Evolutionary conservation across 2,113 vertebrate species (phyloP).

Genomic region (Ahaetulla prasina): DNA sequence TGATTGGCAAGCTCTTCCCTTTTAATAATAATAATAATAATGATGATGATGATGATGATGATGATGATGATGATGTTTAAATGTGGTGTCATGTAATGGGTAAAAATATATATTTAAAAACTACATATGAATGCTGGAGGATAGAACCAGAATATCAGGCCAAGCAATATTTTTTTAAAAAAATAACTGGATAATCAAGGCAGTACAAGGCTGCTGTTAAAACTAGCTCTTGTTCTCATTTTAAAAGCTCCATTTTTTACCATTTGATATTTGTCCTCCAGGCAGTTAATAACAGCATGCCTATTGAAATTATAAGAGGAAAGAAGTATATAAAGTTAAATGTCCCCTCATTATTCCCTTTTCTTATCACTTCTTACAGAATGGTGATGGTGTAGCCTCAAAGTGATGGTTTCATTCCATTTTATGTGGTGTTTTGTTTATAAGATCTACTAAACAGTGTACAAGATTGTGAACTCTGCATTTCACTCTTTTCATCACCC

Average conservation of each 20-base stretch:
- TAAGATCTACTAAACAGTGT: neutral
- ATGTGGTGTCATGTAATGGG: neutral
- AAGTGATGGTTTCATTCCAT: neutral
- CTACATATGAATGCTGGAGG: slow-evolving; percentile 12
- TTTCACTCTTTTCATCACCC: slow-evolving; percentile 23
- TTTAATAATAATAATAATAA: neutral
- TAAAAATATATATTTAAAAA: rapidly evolving
- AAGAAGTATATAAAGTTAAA: neutral
- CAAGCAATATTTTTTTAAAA: neutral
- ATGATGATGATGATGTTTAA: neutral
- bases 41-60: too few relatives aligned
- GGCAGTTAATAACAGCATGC: neutral
- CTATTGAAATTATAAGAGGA: neutral
- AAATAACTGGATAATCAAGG: neutral
- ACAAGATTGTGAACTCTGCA: slow-evolving; percentile 19
- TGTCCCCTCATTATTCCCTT: neutral
- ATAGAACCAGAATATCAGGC: neutral
- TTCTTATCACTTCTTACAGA: slow-evolving; percentile 3
- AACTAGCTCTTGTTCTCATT: slow-evolving; percentile 10
- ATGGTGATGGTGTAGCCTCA: neutral
- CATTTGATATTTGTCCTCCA: slow-evolving; percentile 3
- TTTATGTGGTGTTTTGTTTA: neutral
- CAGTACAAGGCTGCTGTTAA: slow-evolving; percentile 9
- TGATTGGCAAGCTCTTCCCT: neutral
- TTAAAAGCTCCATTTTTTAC: slow-evolving; percentile 7